These are phyloP conservation scores for Sitophilus oryzae DNA, from an alignment of 1,140 invertebrate genomes.

Conservation along the genomic window DNA sequence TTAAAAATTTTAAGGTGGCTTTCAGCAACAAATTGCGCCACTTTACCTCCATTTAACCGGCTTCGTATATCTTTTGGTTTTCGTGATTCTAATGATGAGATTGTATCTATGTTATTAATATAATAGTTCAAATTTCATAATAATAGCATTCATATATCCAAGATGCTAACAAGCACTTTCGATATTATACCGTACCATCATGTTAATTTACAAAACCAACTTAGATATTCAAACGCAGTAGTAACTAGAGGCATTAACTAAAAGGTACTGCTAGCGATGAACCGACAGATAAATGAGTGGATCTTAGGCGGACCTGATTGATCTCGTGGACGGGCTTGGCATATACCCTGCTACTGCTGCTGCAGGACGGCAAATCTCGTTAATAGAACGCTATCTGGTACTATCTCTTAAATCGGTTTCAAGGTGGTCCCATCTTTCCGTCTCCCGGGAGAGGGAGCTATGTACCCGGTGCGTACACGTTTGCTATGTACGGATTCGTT, in stretches of 20 bases:
- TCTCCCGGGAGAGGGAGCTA: neutral
- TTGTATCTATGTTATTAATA: too few relatives aligned
- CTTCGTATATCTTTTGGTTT: too few relatives aligned
- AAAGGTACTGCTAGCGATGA: neutral
- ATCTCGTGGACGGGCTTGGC: slow-evolving; percentile 15
- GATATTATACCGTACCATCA: too few relatives aligned
- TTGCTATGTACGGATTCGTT: too few relatives aligned
- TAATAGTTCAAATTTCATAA: too few relatives aligned
- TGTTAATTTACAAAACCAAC: neutral
- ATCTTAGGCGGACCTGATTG: slow-evolving; percentile 9
- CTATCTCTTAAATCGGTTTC: slow-evolving; percentile 24
- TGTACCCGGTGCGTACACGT: too few relatives aligned
- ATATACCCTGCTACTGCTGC: slow-evolving; percentile 6
- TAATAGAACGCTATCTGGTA: slow-evolving; percentile 22
- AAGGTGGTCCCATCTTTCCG: slow-evolving; percentile 24
- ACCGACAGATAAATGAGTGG: neutral
- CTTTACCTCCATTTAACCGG: too few relatives aligned
- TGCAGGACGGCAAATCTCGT: slow-evolving; percentile 20
- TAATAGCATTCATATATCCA: too few relatives aligned
- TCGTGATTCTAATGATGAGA: too few relatives aligned
- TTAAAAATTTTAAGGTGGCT: too few relatives aligned
- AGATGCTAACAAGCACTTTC: too few relatives aligned
- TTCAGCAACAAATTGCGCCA: too few relatives aligned
- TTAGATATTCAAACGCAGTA: neutral
- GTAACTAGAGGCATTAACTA: neutral